A percentile compares a stretch with the other conserved stretches of the same genome.
These are phyloP conservation scores for Nipponacmea schrenckii DNA, from an alignment of 2,888 invertebrate species.

Conservation along the genomic window DNA sequence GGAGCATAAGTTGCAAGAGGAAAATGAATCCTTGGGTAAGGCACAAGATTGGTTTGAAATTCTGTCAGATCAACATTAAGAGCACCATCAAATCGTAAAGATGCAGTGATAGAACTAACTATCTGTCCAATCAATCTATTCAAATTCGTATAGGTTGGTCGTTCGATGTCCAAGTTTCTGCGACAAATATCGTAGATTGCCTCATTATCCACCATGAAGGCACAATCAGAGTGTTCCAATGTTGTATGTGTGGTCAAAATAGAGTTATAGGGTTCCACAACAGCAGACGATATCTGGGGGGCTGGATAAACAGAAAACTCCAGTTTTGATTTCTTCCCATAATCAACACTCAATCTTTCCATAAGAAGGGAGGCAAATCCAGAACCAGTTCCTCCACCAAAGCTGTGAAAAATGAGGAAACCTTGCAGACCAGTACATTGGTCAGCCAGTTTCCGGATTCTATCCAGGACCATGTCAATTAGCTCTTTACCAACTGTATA, in stretches of 20 bases:
- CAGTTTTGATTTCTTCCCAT: slow-evolving; percentile 82
- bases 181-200: slow-evolving; percentile 89
- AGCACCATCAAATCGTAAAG: slow-evolving; percentile 70
- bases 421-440: slow-evolving; percentile 60
- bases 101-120: slow-evolving; percentile 65
- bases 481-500: slow-evolving; percentile 92
- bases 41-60: slow-evolving; percentile 70
- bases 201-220: slow-evolving; percentile 95
- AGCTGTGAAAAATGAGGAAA: slow-evolving; percentile 59
- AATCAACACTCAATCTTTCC: slow-evolving; percentile 85
- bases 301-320: slow-evolving; percentile 90
- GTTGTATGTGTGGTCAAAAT: slow-evolving; percentile 95
- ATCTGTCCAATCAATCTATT: slow-evolving; percentile 95
- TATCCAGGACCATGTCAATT: slow-evolving; percentile 78
- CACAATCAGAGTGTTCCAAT: slow-evolving; percentile 90
- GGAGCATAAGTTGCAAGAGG: slow-evolving; percentile 87
- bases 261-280: slow-evolving; percentile 95
- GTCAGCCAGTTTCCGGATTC: slow-evolving; percentile 74
- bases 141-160: slow-evolving; percentile 87
- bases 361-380: slow-evolving; percentile 88
- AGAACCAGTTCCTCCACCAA: slow-evolving; percentile 77
- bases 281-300: slow-evolving; percentile 89
- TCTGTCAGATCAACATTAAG: slow-evolving; percentile 71
- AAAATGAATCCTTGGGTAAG: slow-evolving; percentile 79
- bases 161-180: slow-evolving; percentile 80